These are phyloP conservation scores for Corythornis vintsioides DNA, from an alignment of 2,113 vertebrate genomes.

Conservation along the genomic window DNA sequence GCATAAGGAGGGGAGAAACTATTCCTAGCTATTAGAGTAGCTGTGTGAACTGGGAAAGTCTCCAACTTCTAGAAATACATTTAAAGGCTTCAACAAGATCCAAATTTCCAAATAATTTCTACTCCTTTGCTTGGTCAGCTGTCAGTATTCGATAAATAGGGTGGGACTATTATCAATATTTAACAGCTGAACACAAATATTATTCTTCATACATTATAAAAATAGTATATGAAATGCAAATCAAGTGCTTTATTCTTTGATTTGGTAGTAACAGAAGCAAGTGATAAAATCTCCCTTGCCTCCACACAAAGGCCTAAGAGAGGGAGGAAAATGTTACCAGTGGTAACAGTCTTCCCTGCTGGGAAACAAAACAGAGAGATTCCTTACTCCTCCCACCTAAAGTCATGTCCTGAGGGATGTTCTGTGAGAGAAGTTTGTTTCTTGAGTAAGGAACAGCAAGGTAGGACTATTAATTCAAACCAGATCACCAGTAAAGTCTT, in stretches of 20 bases:
- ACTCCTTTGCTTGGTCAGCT: slow-evolving; percentile 49
- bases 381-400: background rate
- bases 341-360: background rate
- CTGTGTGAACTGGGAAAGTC: slow-evolving; percentile 34
- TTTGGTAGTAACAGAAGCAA: slow-evolving; percentile 11
- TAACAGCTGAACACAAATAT: slow-evolving; percentile 48
- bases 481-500: background rate
- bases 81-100: slow-evolving; percentile 31
- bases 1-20: slow-evolving; percentile 32
- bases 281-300: slow-evolving; percentile 16
- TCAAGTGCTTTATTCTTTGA: background rate
- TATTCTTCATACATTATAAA: slow-evolving; percentile 23
- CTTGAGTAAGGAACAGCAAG: background rate
- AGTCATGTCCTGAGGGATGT: background rate
- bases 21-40: slow-evolving; percentile 43
- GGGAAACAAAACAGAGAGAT: slow-evolving; percentile 8
- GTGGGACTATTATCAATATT: slow-evolving; percentile 37
- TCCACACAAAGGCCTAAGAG: slow-evolving; percentile 35
- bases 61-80: slow-evolving; percentile 20
- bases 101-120: slow-evolving; percentile 22
- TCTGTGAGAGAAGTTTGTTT: background rate
- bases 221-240: slow-evolving; percentile 43
- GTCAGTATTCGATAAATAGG: slow-evolving; percentile 50
- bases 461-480: background rate
- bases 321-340: slow-evolving; percentile 1